Percentiles rank a stretch among this genome's conserved stretches.
Conservation (phyloP, 2,888 invertebrate species). For the Trachelus stipa region DNA sequence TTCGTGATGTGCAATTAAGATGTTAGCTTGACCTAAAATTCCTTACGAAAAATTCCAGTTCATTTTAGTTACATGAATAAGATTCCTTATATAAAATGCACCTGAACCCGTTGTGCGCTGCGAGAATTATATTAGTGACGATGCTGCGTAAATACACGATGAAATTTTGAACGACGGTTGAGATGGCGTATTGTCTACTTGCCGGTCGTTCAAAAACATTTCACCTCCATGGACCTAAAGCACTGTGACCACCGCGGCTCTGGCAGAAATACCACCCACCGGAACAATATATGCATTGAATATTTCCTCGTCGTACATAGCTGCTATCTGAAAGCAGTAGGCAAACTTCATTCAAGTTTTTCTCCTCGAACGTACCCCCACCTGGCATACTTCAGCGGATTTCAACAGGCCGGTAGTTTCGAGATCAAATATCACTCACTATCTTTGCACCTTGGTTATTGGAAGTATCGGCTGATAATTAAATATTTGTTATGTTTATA, state of each 20-base stretch:
- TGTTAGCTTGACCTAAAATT: too few species aligned
- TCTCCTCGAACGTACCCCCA: not conserved
- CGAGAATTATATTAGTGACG: too few species aligned
- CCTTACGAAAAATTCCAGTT: too few species aligned
- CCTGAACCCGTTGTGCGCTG: too few species aligned
- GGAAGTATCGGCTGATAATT: not conserved
- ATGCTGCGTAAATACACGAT: too few species aligned
- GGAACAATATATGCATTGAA: slow-evolving; percentile 17
- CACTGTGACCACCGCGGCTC: slow-evolving; percentile 4
- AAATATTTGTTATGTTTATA: not conserved
- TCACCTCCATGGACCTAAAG: slow-evolving; percentile 1
- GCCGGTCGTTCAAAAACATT: slow-evolving; percentile 4
- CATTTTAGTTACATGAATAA: too few species aligned
- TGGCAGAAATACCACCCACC: slow-evolving; percentile 2
- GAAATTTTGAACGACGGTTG: not conserved
- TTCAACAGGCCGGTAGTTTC: slow-evolving; percentile 12
- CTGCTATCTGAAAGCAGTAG: slow-evolving; percentile 12
- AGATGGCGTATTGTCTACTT: slow-evolving; percentile 9
- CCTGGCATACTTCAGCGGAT: slow-evolving; percentile 2
- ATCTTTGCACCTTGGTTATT: slow-evolving; percentile 2
- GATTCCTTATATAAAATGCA: too few species aligned
- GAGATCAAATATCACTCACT: slow-evolving; percentile 11
- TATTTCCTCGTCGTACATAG: not conserved
- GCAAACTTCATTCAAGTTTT: too few species aligned
- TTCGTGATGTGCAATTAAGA: too few species aligned